phyloP scores from a whole-genome alignment of 2,113 vertebrate genomes.

The Stegostoma tigrinum region DNA sequence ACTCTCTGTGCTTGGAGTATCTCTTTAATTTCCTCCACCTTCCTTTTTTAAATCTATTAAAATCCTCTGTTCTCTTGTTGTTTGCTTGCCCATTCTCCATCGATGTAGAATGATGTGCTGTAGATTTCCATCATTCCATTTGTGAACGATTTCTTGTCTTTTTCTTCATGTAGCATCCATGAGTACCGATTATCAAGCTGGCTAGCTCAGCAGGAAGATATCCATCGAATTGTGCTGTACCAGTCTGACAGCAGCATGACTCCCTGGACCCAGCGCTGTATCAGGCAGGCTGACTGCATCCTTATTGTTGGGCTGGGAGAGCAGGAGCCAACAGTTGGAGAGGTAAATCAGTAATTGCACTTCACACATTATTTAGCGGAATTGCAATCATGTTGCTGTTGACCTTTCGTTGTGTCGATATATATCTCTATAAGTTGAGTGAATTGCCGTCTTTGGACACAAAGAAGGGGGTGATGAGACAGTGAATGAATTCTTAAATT shows the following conservation, averaged over 20 bases:
- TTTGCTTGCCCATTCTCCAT: background rate
- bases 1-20: background rate
- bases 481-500: background rate
- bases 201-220: constrained; percentile 92
- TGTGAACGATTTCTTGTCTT: background rate
- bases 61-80: background rate
- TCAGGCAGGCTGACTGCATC: constrained; percentile 88
- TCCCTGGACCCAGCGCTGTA: constrained; percentile 88
- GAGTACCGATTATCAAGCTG: constrained; percentile 89
- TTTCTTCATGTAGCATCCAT: constrained; percentile 60
- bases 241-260: constrained; percentile 80
- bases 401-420: too few relatives aligned
- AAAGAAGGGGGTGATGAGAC: background rate
- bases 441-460: background rate
- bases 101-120: background rate
- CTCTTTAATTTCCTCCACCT: background rate
- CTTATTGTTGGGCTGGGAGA: constrained; percentile 86
- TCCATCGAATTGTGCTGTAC: constrained; percentile 87
- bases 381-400: background rate
- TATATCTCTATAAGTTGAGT: background rate
- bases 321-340: constrained; percentile 81
- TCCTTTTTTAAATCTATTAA: background rate
- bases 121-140: background rate
- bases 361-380: background rate
- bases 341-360: constrained; percentile 59